phyloP scores from a whole-genome alignment of 92 coral and sea anemone genomes.

The Epizoanthus rinbou region DNA sequence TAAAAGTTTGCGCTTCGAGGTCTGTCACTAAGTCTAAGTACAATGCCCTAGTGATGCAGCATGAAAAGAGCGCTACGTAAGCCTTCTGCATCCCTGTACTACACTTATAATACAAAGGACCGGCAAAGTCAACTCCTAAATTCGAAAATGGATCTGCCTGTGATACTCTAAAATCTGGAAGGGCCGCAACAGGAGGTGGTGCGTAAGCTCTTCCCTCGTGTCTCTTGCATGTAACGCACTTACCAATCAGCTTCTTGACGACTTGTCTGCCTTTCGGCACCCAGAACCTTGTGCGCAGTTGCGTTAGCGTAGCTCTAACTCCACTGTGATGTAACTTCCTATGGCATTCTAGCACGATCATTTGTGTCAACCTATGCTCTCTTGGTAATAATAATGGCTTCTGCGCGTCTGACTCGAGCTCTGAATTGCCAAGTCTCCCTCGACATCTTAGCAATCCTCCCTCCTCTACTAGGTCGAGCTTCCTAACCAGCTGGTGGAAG shows the following conservation, averaged over 20 bases:
- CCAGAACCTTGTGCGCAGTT: slow-evolving; percentile 8
- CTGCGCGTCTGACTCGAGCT: background rate
- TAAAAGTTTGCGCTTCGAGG: too few relatives aligned
- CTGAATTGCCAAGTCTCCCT: slow-evolving; percentile 11
- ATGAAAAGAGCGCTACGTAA: too few relatives aligned
- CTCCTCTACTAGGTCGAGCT: slow-evolving; percentile 1
- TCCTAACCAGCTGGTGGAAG: background rate
- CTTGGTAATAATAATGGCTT: slow-evolving; percentile 2
- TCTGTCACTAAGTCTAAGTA: too few relatives aligned
- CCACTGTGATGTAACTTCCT: slow-evolving; percentile 23
- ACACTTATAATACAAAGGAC: too few relatives aligned
- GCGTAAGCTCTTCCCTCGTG: background rate
- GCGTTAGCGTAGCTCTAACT: slow-evolving; percentile 7
- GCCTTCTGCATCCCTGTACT: too few relatives aligned
- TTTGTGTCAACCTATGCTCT: slow-evolving; percentile 16
- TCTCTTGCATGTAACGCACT: slow-evolving; percentile 6
- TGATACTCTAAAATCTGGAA: background rate
- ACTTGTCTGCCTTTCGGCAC: slow-evolving; percentile 19
- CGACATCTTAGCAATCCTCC: slow-evolving; percentile 24
- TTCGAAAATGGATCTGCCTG: background rate
- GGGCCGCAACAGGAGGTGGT: background rate
- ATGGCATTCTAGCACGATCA: background rate
- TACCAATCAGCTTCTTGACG: background rate
- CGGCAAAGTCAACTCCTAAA: too few relatives aligned
- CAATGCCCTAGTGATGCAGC: too few relatives aligned